Conservation (phyloP, 2,888 invertebrate species). For the Pterostichus madidus region DNA sequence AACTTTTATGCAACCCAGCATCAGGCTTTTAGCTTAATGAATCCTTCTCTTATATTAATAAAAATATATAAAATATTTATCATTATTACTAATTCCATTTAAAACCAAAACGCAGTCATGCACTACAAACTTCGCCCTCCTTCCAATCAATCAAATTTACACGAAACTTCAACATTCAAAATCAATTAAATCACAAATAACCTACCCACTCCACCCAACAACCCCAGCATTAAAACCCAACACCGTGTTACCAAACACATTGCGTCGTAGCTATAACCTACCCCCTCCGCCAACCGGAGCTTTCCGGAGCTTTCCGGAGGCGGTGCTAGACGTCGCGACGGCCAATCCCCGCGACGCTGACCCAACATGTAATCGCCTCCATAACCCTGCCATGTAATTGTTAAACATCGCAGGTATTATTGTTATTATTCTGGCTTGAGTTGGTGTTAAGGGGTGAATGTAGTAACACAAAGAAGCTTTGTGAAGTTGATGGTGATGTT, state of each 20-base stretch:
- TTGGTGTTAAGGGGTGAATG: background rate
- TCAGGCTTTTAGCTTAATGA: too few relatives aligned
- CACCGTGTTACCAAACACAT: background rate
- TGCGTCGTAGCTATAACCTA: background rate
- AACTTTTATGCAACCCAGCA: too few relatives aligned
- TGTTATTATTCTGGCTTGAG: conserved; percentile 17
- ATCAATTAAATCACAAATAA: conserved; percentile 40
- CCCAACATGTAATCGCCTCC: conserved; percentile 44
- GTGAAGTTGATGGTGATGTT: conserved; percentile 32
- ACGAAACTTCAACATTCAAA: conserved; percentile 33
- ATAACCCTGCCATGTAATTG: conserved; percentile 58
- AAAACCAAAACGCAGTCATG: too few relatives aligned
- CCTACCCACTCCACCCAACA: background rate
- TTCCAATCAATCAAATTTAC: conserved; percentile 43
- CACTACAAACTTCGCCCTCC: background rate
- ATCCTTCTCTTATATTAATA: too few relatives aligned
- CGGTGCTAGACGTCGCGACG: conserved; percentile 49
- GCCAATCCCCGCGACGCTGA: conserved; percentile 7
- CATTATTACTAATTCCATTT: too few relatives aligned
- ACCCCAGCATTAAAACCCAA: background rate
- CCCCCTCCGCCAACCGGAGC: conserved; percentile 2
- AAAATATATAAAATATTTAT: too few relatives aligned
- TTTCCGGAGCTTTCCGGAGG: conserved; percentile 25
- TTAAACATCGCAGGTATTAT: conserved; percentile 51
- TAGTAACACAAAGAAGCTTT: conserved; percentile 25